Evolutionary conservation across 2,797 vertebrate species (phyloP), one percentile per base, ranked within the genome.

Genomic region (Eospalax fontanierii): DNA sequence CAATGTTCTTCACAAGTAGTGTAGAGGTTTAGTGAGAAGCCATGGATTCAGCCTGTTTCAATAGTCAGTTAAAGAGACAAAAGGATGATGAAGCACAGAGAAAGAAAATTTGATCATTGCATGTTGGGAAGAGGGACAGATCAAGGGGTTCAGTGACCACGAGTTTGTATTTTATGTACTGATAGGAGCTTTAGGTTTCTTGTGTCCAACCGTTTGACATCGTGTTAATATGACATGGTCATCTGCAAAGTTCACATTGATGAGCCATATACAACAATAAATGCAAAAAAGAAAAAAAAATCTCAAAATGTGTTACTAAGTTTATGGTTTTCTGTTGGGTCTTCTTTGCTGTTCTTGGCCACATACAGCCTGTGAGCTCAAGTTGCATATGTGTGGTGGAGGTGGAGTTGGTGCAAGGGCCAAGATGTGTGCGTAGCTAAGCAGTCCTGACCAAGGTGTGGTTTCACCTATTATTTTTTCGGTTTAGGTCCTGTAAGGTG

Each of bases 21-120:
- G 15, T 30, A 24, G 50, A 21, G n/a, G 30, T 59, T 38, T 1
- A 7, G 16, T 28, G 10, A 0, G 26, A 79, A 38, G 66, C 15
- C 22, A 4, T 71, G 66, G 7, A 33, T 70, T 24, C 5, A 21
- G n/a, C n/a, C 46, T 57, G 50, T 38, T 66, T 28, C n/a, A 54
- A 28, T 15, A 10, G n/a, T 30, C 5, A 6, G 12, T 86, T n/a
- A 33, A 38, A 70, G 50, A 71, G 66, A 28, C 46, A 15, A 38
- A n/a, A 38, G 46, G 1, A 0, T 19, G 33, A 4, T 0, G 5
- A 57, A 21, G 35, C 22, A 9, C n/a, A 14, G 24, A 40, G 66
- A n/a, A 22, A 71, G 66, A 16, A 40, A 26, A 16, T 11, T 86
- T 57, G n/a, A 35, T 38, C 50, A 38, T 2, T 71, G 24, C 24